phyloP scores from a whole-genome alignment of 2,113 vertebrate genomes.

The Tychaedon coryphoeus region DNA sequence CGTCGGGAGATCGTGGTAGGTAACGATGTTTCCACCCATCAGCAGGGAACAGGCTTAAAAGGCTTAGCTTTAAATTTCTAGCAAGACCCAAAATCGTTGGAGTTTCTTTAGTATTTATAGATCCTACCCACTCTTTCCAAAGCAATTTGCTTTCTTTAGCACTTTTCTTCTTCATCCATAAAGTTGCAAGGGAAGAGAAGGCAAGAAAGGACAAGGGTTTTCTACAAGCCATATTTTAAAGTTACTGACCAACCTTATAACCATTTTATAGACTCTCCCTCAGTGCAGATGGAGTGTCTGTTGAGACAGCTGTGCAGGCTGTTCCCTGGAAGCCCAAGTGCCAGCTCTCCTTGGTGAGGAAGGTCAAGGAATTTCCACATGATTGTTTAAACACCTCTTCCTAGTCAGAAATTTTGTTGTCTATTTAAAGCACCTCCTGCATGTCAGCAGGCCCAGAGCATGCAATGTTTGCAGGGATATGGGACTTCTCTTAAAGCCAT shows the following conservation, averaged over 20 bases:
- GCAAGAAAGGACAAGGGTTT: neutral
- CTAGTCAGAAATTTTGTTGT: neutral
- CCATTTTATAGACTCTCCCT: neutral
- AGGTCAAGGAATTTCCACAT: neutral
- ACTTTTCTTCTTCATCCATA: neutral
- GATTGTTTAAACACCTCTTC: neutral
- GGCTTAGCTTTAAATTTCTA: neutral
- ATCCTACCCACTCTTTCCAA: neutral
- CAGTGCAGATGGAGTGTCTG: neutral
- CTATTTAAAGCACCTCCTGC: neutral
- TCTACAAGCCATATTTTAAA: neutral
- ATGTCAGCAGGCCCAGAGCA: neutral
- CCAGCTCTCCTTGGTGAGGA: neutral
- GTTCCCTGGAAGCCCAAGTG: neutral
- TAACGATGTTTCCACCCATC: constrained; percentile 51
- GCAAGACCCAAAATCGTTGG: neutral
- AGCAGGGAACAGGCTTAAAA: constrained; percentile 23
- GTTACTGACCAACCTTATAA: neutral
- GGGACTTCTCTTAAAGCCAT: neutral
- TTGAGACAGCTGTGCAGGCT: neutral
- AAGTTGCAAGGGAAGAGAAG: neutral
- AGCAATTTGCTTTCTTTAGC: neutral
- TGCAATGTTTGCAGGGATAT: neutral
- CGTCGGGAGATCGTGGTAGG: constrained; percentile 90
- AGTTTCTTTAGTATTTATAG: constrained; percentile 2